Conservation (phyloP, 2,797 vertebrate species). For the Fratercula arctica region DNA sequence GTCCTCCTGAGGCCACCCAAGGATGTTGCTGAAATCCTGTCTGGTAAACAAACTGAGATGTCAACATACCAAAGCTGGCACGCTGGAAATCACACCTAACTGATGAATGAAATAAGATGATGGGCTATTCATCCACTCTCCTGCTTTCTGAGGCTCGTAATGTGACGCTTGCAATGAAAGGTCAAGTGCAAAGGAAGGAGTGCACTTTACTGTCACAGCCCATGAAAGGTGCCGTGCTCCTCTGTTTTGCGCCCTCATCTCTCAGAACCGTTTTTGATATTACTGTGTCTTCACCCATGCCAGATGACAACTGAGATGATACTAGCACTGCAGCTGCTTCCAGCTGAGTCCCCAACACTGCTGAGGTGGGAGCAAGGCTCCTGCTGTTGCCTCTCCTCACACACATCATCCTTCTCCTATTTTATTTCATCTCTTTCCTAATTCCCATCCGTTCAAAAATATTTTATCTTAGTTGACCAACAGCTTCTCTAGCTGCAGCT, state of each 20-base stretch:
- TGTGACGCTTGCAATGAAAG: not conserved
- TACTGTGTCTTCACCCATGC: not conserved
- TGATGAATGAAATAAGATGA: conserved; percentile 3
- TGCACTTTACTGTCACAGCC: not conserved
- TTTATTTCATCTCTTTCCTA: not conserved
- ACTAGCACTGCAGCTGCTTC: not conserved
- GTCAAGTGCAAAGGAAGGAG: not conserved
- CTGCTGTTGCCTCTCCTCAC: not conserved
- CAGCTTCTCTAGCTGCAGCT: not conserved
- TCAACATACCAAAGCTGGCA: not conserved
- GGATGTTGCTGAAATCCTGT: conserved; percentile 32
- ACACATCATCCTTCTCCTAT: not conserved
- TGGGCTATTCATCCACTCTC: not conserved
- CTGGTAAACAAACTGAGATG: conserved; percentile 26
- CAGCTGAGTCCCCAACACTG: not conserved
- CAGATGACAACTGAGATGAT: not conserved
- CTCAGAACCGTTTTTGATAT: not conserved
- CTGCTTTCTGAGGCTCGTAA: not conserved
- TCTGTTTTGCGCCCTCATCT: not conserved
- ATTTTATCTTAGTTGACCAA: not conserved
- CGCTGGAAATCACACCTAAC: not conserved
- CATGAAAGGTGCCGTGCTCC: not conserved
- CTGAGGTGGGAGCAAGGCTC: not conserved
- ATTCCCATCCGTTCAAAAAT: not conserved
- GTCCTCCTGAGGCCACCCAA: conserved; percentile 46